Evolutionary conservation across 2,113 vertebrate species (phyloP), one percentile per base, ranked within the genome.

Genomic region (Marmota flaviventris): DNA sequence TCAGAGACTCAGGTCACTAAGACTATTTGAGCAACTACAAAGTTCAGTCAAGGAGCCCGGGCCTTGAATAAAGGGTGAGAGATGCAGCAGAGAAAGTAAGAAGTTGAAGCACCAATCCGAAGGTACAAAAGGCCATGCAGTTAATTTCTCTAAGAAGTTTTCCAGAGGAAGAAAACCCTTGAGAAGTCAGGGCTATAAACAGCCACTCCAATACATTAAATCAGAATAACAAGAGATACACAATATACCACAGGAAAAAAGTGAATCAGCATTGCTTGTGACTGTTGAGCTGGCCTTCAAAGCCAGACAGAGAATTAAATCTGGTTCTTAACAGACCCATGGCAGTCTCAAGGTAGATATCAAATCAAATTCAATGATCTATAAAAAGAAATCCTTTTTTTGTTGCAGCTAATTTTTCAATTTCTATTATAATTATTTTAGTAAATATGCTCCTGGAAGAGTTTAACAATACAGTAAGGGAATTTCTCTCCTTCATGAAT

Each of bases 111-210:
- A 39, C 11, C n/a, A 48, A 73, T 25, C 24, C 34, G 17, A 61
- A 82, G 34, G 10, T 25, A 1, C 4, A 78, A 92, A 93, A 72
- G 37, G 2, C 27, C 18, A 73, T 58, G 42, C 5, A 34, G 14
- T 79, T 91, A 51, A 79, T 73, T 75, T 73, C 56, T 69, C 56
- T 42, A 87, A 61, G 29, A 56, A 48, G 22, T 84, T 84, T 95
- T 75, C 63, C 83, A 91, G 13, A 45, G 39, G 34, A 93, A 88
- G 53, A 79, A 96, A 86, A 77, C n/a, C n/a, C 72, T 95, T 85
- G 29, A 83, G 51, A 89, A 81, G 2, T 92, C 69, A 42, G 32
- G 12, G 22, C 53, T 34, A 86, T 8, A 56, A 63, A 13, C 34
- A 67, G 8, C 11, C 9, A 51, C 51, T 48, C 29, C 18, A n/a